Evolutionary conservation across 2,113 vertebrate species (phyloP), one percentile per base, ranked within the genome.

Genomic region (Hipposideros armiger): DNA sequence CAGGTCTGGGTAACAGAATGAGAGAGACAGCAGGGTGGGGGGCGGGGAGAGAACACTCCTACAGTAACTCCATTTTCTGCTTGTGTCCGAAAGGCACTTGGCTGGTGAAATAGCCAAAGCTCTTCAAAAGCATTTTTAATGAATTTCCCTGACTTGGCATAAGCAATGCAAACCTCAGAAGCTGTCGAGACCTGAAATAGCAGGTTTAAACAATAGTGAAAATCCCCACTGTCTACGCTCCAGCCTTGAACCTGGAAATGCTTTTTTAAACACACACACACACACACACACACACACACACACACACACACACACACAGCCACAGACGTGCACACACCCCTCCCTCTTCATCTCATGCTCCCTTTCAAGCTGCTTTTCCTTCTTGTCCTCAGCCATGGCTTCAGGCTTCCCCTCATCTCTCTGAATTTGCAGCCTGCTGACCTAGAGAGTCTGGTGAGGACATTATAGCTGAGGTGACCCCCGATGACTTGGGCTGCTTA

Each of bases 141-240:
- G 91, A 72, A 32, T 78, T 58, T 32, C 26, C 83, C 20, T 14
- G 42, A 66, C 78, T 93, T 94, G 95, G 94, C 92, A 56, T 1
- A 5, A 91, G 87, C 42, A 7, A 22, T 4, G n/a, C 56, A 50
- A 85, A 28, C 47, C 8, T 67, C 7, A 5, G 93, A 83, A 85
- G 96, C 76, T 69, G 88, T 0, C 77, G 95, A 90, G 72, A 95
- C 88, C 76, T 92, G 91, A 97, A 93, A 73, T 2, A 64, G 87
- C 88, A 86, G 36, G 70, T 84, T 87, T 84, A 47, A 66, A 83
- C 77, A 58, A 32, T 4, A 40, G n/a, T 8, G 64, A 92, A 64
- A 93, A 87, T 30, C 87, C 70, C 40, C 66, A 52, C 20, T 0
- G 30, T 54, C 60, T 70, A 11, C 8, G 40, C 50, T 76, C 80